A percentile compares a stretch with the other conserved stretches of the same genome.
phyloP scores from a whole-genome alignment of 2,888 invertebrate species.

The Rhagonycha fulva region DNA sequence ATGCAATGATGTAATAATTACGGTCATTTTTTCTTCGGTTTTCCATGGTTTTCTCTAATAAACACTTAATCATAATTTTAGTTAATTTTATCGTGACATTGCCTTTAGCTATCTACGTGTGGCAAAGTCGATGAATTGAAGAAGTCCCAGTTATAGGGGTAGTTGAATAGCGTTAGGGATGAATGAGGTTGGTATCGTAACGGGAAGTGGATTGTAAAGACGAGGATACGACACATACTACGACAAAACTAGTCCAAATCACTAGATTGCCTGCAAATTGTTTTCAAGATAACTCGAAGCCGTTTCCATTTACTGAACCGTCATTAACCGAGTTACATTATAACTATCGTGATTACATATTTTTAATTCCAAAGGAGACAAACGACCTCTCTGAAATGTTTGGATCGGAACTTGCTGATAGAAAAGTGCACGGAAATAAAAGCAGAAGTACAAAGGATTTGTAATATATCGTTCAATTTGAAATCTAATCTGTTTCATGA shows the following conservation, averaged over 20 bases:
- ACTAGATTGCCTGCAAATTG: constrained; percentile 51
- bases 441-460: constrained; percentile 43
- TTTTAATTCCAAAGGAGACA: neutral
- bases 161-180: constrained; percentile 27
- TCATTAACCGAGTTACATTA: constrained; percentile 32
- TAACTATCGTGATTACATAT: neutral
- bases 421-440: constrained; percentile 16
- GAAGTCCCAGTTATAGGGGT: constrained; percentile 19
- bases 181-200: constrained; percentile 37
- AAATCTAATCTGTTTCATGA: constrained; percentile 47
- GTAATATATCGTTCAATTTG: constrained; percentile 49
- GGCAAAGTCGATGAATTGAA: neutral
- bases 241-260: constrained; percentile 50
- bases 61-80: neutral
- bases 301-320: constrained; percentile 45
- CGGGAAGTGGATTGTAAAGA: constrained; percentile 48
- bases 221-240: constrained; percentile 45
- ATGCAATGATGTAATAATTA: neutral
- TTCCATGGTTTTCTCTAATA: neutral
- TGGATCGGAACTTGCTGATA: constrained; percentile 21
- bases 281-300: constrained; percentile 49
- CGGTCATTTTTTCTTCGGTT: neutral
- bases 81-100: neutral
- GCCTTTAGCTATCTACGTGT: neutral
- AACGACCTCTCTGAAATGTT: neutral